Base-by-base conservation (phyloP, 2,888 invertebrate species). In the Chloroclysta siterata region DNA sequence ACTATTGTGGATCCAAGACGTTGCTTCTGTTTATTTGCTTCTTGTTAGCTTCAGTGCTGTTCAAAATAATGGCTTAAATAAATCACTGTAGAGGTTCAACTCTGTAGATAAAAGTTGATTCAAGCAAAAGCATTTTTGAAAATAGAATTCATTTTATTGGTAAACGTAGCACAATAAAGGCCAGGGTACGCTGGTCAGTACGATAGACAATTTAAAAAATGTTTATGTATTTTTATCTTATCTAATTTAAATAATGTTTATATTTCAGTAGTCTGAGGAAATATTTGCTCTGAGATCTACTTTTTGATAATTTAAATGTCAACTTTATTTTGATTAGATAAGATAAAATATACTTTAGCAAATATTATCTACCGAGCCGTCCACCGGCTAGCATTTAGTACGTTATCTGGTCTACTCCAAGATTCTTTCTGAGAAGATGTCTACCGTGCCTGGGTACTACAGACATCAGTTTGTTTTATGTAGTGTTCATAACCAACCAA, bases 61-160 rank as follows among this genome's bases (percentile, higher is more conserved):
- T 55, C 46, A 14, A 60, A 65, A 56, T 60, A 60, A 60, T 60
- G 53, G 53, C 17, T 60, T 28, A 28, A 58, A 53, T 63, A 63
- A 63, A 58, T 61, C 51, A 55, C 17, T 53, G 53, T 48, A 42
- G 57, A 42, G 48, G n/a, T 52, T 55, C 29, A 17, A 39, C 42
- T 42, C 17, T 48, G 15, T 15, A 5, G 33, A 54, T 48, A 48
- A 22, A 47, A 54, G 42, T 55, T 41, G 41, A 48, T 50, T 39
- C 52, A 39, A 51, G 39, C 7, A n/a, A 52, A 39, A 36, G 39
- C 29, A 17, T 15, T 15, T 41, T 44, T 15, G 15, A 44, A 44
- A 44, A 44, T 14, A 15, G 44, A 15, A 14, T 44, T 44, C 44
- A 15, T 8, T 44, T 44, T 44, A 15, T 15, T 44, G 44, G 10